A percentile compares a stretch with the other conserved stretches of the same genome.
Conservation (phyloP, 2,888 invertebrate genomes). For the Aricia artaxerxes region DNA sequence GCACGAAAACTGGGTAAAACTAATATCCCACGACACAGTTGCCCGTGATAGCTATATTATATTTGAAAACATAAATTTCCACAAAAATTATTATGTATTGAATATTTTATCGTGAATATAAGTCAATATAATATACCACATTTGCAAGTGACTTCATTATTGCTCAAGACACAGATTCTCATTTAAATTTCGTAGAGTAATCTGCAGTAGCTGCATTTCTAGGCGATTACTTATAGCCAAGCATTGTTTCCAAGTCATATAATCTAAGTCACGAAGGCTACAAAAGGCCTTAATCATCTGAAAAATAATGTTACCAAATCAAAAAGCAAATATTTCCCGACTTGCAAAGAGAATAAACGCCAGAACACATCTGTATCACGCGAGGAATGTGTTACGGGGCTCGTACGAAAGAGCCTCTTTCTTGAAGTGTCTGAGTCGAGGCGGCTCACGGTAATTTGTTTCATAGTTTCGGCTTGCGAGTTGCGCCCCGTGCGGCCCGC, state of each 20-base stretch:
- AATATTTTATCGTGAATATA: no score
- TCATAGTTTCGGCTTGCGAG: slow-evolving; percentile 7
- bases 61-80: not conserved
- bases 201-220: not conserved
- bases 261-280: not conserved
- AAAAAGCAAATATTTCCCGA: not conserved
- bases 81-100: no score
- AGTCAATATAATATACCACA: no score
- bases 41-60: not conserved
- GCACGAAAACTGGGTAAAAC: slow-evolving; percentile 5
- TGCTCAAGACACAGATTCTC: not conserved
- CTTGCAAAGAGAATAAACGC: not conserved
- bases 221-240: not conserved
- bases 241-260: not conserved
- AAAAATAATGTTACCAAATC: not conserved
- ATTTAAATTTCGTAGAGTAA: not conserved
- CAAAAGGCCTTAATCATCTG: not conserved
- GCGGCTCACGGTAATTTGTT: slow-evolving; percentile 24
- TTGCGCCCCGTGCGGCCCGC: not conserved
- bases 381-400: slow-evolving; percentile 20
- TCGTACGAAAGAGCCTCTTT: slow-evolving; percentile 22
- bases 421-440: slow-evolving; percentile 6
- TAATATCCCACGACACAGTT: not conserved
- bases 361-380: slow-evolving; percentile 3
- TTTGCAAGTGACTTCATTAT: no score